Base-by-base conservation (phyloP, 2,113 vertebrate genomes). In the Crocuta crocuta region DNA sequence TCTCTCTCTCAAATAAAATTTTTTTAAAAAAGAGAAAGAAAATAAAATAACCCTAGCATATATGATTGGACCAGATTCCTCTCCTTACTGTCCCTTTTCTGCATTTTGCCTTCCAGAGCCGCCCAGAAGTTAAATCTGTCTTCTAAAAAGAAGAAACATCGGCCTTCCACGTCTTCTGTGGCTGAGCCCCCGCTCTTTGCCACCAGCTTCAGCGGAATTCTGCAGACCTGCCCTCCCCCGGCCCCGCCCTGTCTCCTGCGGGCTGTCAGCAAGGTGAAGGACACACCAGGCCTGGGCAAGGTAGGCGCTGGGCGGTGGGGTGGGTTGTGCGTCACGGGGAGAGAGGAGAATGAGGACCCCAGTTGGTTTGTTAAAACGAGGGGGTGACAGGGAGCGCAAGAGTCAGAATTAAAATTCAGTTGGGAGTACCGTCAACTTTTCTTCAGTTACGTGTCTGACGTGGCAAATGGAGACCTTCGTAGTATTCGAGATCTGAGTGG, bases 111-210 rank as follows among this genome's bases (percentile, higher is more conserved):
- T 95, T 97, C 24, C 98, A 99, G 99, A 99, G 99, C 99, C 66
- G 99, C 99, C 96, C 99, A 99, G 98, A 99, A 99, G 98, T 97
- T 99, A 97, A 99, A 99, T 95, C 99, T 99, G 58, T 99, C 99
- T 4, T 99, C 99, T 76, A 99, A 99, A 98, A 99, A 99, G 99
- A 99, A 99, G 98, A 99, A 99, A 93, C 99, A 98, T 65, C 99
- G 99, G 50, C 98, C 99, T 43, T 99, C 99, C 2, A 97, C 99
- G 0, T 98, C 99, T 0, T 98, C 99, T 0, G 98, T 98, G 10
- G 99, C 99, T 1, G 99, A 99, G 94, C 99, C 99, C 0, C 99
- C 99, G 19, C 99, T 99, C 85, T 99, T 99, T 95, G 99, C 99
- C 76, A 99, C 99, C 85, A 99, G 99, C 98, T 99, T 99, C 98